These are phyloP conservation scores for Notocelia uddmanniana DNA, from an alignment of 2,888 invertebrate genomes.

Conservation along the genomic window DNA sequence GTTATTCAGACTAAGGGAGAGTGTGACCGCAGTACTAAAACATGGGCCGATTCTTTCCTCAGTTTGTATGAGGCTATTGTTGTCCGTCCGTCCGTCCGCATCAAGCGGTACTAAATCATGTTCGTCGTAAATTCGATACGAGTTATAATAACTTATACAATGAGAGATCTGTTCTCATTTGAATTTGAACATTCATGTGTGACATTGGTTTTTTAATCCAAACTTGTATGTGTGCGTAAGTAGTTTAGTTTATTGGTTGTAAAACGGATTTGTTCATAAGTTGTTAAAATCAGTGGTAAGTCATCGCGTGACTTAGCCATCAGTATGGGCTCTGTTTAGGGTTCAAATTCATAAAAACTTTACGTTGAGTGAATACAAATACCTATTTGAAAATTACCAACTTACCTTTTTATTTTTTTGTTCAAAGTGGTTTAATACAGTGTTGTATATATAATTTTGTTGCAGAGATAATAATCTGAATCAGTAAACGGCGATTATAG, in stretches of 20 bases:
- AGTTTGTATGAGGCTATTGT: conserved; percentile 77
- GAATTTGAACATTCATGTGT: conserved; percentile 64
- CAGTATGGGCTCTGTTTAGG: conserved; percentile 3
- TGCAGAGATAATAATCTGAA: conserved; percentile 9
- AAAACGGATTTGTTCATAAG: conserved; percentile 30
- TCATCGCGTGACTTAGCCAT: conserved; percentile 13
- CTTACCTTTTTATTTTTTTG: no score
- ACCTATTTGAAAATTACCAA: no score
- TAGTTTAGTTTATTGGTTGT: conserved; percentile 27
- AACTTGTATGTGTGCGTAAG: conserved; percentile 21
- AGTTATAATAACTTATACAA: conserved; percentile 65
- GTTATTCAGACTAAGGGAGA: conserved; percentile 60
- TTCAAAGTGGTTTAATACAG: not conserved
- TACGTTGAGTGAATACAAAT: not conserved
- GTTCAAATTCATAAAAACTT: conserved; percentile 2
- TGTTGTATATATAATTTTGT: conserved; percentile 3
- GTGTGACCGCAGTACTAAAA: conserved; percentile 81
- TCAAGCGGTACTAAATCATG: conserved; percentile 84
- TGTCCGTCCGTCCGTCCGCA: conserved; percentile 80
- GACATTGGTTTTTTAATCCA: conserved; percentile 56
- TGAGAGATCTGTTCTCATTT: conserved; percentile 80
- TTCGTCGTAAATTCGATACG: conserved; percentile 82
- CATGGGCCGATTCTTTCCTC: conserved; percentile 67
- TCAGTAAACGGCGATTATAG: conserved; percentile 5
- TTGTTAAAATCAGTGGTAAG: conserved; percentile 25